These are phyloP conservation scores for Tichodroma muraria DNA, from an alignment of 2,113 vertebrate genomes.

Conservation along the genomic window DNA sequence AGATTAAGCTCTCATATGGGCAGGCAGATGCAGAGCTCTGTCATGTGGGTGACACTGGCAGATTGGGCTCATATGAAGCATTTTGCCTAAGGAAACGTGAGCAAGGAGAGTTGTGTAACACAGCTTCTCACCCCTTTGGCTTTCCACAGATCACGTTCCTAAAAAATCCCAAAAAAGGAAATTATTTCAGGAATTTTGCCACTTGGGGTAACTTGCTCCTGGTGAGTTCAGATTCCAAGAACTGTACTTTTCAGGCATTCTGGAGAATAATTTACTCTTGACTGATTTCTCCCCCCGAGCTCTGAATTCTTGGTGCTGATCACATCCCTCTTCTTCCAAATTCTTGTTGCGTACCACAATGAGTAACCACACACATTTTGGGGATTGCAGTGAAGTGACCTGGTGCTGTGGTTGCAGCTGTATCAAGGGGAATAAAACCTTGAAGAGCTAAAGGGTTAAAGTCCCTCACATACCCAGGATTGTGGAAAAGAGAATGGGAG, in stretches of 20 bases:
- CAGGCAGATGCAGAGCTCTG: constrained; percentile 20
- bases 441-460: background rate
- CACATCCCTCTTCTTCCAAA: no score
- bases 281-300: background rate
- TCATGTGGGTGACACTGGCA: constrained; percentile 6
- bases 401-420: background rate
- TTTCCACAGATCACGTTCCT: fast-evolving
- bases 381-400: background rate
- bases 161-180: background rate
- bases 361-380: background rate
- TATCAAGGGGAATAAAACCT: background rate
- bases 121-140: background rate
- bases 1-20: constrained; percentile 29
- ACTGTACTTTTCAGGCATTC: background rate
- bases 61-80: background rate
- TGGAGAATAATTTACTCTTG: background rate
- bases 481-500: background rate
- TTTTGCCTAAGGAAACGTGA: background rate
- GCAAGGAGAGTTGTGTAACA: background rate
- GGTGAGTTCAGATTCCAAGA: background rate
- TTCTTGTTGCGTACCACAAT: no score
- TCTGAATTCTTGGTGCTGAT: background rate
- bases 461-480: background rate
- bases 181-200: background rate
- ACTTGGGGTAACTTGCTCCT: background rate